Conservation (phyloP, 2,113 vertebrate species). For the Cyphotilapia sp. region DNA sequence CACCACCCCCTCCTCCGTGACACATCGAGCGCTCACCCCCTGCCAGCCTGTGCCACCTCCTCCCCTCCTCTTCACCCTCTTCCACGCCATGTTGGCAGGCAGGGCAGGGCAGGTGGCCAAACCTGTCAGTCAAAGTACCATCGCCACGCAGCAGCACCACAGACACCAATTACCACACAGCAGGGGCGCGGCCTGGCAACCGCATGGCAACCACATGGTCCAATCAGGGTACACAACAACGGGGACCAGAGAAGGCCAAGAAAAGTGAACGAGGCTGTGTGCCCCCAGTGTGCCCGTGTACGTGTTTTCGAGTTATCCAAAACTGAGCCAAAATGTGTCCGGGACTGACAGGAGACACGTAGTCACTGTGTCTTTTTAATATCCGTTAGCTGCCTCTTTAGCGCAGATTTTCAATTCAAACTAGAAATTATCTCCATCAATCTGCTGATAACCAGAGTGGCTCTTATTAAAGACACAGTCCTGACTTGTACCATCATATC, state of each 20-base stretch:
- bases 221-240: constrained; percentile 70
- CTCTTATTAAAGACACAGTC: constrained; percentile 1
- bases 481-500: background rate
- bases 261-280: constrained; percentile 24
- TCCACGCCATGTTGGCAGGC: constrained; percentile 58
- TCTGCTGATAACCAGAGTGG: constrained; percentile 8
- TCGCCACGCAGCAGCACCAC: constrained; percentile 65
- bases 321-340: background rate
- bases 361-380: constrained; percentile 49
- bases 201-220: constrained; percentile 72
- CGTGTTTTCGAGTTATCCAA: constrained; percentile 1
- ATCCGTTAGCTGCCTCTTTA: constrained; percentile 22
- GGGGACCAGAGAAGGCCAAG: constrained; percentile 62
- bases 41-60: constrained; percentile 32
- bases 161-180: constrained; percentile 72
- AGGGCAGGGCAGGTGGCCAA: constrained; percentile 73
- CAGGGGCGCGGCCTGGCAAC: constrained; percentile 72
- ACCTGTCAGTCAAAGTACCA: constrained; percentile 64
- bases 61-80: constrained; percentile 7
- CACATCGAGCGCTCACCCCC: constrained; percentile 31
- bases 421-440: background rate
- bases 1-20: background rate
- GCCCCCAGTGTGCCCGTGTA: background rate
- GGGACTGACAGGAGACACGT: constrained; percentile 14
- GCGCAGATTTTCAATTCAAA: constrained; percentile 12